Base-by-base conservation (phyloP, 2,113 vertebrate species). In the Neofelis nebulosa region DNA sequence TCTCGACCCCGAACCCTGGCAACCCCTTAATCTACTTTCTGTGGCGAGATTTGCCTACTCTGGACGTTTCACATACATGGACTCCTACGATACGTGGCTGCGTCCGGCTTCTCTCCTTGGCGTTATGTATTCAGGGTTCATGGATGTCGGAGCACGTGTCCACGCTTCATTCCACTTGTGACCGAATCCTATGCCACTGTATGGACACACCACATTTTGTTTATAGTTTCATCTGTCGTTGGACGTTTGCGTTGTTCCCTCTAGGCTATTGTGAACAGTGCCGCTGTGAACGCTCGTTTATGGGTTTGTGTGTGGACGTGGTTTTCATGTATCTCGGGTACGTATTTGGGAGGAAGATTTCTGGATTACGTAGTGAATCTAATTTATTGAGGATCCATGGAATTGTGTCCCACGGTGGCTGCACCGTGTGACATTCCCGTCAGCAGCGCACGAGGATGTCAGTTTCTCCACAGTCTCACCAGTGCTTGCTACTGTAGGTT, bases 131-230 rank as follows among this genome's bases (percentile, higher is more conserved):
- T 41, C 2, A 23, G 8, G 81, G 14, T 38, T 16, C 12, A 0
- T 25, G 57, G 38, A 0, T 3, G 2, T 19, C 9, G 21, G 57
- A 16, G 18, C 61, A 4, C 1, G 31, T 3, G 0, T 27, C 31
- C 6, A 4, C 2, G 1, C n/a, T 25, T 50, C 2, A 2, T 18
- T 15, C 65, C 8, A 14, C 52, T 71, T 19, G 55, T 4, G 41
- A 29, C 38, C 0, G 1, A 50, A 4, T 41, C 61, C 11, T 45
- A 19, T 4, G 65, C 69, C 13, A 0, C 27, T 13, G 12, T 57
- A 0, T 8, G 19, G 38, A 45, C 2, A 5, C 4, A 19, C 33
- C n/a, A 2, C 16, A 0, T 48, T 25, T 31, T 18, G 29, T 66
- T 71, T 13, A 2, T n/a, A 31, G 27, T 1, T 16, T 73, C 15